Percentiles rank a stretch among this genome's conserved stretches.
These are phyloP conservation scores for Eueremaeus valkanovi DNA, from an alignment of 2,888 invertebrate species.

Conservation along the genomic window DNA sequence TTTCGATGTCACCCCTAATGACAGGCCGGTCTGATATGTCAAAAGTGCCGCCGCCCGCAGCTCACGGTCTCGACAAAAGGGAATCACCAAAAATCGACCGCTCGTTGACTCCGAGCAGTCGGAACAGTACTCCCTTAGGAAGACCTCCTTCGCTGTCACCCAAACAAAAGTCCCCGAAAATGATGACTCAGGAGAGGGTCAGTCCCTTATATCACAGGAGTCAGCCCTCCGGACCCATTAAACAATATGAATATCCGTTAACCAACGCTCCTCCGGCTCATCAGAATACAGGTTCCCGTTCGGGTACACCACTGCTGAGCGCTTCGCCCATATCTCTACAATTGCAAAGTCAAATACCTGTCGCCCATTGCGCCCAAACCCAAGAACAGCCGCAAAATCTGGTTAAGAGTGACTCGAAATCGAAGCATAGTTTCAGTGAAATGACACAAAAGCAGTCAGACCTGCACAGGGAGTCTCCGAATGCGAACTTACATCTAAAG, in stretches of 20 bases:
- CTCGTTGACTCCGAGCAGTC: slow-evolving; percentile 44
- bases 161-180: slow-evolving; percentile 44
- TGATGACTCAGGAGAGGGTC: slow-evolving; percentile 42
- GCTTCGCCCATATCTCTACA: slow-evolving; percentile 41
- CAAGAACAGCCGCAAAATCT: slow-evolving; percentile 47
- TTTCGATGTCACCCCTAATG: slow-evolving; percentile 1
- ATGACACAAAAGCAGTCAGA: neutral
- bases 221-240: neutral
- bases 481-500: slow-evolving; percentile 48
- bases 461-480: slow-evolving; percentile 42
- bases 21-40: neutral
- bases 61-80: slow-evolving; percentile 32
- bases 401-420: slow-evolving; percentile 43
- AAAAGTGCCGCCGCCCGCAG: slow-evolving; percentile 9
- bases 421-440: slow-evolving; percentile 39
- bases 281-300: slow-evolving; percentile 43
- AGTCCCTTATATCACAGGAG: slow-evolving; percentile 43
- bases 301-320: slow-evolving; percentile 39
- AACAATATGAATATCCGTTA: slow-evolving; percentile 34
- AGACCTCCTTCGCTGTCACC: slow-evolving; percentile 41
- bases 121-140: slow-evolving; percentile 39
- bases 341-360: slow-evolving; percentile 30
- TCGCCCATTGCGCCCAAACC: slow-evolving; percentile 17
- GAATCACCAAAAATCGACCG: slow-evolving; percentile 44
- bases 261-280: slow-evolving; percentile 46